phyloP scores from a whole-genome alignment of 2,888 invertebrate species.

The Antheraea assamensis region DNA sequence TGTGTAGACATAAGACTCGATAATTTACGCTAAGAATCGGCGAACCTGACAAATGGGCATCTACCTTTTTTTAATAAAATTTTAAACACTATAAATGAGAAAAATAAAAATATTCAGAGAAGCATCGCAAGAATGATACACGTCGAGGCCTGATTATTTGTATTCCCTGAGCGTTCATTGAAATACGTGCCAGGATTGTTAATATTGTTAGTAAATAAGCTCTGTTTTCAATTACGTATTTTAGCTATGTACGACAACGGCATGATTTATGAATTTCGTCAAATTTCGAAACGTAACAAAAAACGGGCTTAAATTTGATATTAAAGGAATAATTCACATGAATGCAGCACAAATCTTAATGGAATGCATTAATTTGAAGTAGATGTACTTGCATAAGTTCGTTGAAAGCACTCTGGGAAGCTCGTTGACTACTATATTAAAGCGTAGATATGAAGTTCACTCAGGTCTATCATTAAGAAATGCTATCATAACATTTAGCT shows the following conservation, averaged over 20 bases:
- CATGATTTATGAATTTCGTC: conserved; percentile 48
- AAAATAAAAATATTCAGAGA: conserved; percentile 34
- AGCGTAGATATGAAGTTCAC: conserved; percentile 50
- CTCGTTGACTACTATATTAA: conserved; percentile 52
- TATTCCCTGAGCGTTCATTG: conserved; percentile 67
- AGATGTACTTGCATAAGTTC: conserved; percentile 40
- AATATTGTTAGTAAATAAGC: conserved; percentile 67
- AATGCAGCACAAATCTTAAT: conserved; percentile 57
- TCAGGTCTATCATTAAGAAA: conserved; percentile 42
- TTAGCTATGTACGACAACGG: conserved; percentile 47
- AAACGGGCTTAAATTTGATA: conserved; percentile 45
- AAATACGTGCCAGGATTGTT: conserved; percentile 64
- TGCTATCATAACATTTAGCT: conserved; percentile 41
- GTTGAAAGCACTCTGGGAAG: conserved; percentile 53
- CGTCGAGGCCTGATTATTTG: conserved; percentile 58
- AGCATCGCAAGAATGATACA: conserved; percentile 55
- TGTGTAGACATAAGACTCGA: neutral
- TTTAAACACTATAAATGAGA: conserved; percentile 46
- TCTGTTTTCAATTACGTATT: conserved; percentile 69
- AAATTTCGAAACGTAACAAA: conserved; percentile 38
- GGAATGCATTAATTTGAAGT: conserved; percentile 65
- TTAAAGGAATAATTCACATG: conserved; percentile 57
- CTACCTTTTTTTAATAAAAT: conserved; percentile 34
- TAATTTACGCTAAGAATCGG: conserved; percentile 16
- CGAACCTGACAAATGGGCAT: conserved; percentile 13